A percentile compares a stretch with the other conserved stretches of the same genome.
Conservation (phyloP, 2,888 invertebrate species). For the Cecidostiba fungosa region DNA sequence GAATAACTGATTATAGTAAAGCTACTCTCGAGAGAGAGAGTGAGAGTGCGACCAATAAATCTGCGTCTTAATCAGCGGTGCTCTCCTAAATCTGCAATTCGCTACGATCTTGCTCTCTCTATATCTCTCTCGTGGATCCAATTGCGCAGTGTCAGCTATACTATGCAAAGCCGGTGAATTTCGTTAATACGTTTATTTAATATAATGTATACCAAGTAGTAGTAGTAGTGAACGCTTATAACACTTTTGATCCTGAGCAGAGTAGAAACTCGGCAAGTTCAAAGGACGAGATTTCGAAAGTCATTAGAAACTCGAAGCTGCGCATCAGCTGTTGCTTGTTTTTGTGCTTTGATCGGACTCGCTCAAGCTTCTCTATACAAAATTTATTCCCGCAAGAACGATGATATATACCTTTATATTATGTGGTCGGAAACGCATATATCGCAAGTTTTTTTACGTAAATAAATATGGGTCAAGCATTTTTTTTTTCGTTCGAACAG, state of each 20-base stretch:
- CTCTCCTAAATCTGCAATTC: neutral
- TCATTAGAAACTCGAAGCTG: neutral
- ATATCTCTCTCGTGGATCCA: neutral
- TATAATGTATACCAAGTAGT: neutral
- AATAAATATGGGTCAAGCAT: neutral
- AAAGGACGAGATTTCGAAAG: neutral
- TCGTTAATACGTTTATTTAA: neutral
- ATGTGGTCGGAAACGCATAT: too few relatives aligned
- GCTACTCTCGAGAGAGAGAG: too few relatives aligned
- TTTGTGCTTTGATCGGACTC: too few relatives aligned
- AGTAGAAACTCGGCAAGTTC: neutral
- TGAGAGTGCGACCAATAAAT: constrained; percentile 18
- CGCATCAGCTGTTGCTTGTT: neutral
- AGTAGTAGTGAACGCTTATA: neutral
- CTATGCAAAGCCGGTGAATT: neutral
- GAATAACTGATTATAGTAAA: neutral
- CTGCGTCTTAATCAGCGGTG: neutral
- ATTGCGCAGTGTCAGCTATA: neutral
- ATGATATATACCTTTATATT: too few relatives aligned
- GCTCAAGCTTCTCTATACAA: neutral
- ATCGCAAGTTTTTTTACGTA: neutral
- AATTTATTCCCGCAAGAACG: neutral
- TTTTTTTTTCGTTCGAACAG: neutral
- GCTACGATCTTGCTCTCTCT: neutral
- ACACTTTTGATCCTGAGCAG: neutral